phyloP scores from a whole-genome alignment of 2,113 vertebrate genomes.

The Pongo abelii region DNA sequence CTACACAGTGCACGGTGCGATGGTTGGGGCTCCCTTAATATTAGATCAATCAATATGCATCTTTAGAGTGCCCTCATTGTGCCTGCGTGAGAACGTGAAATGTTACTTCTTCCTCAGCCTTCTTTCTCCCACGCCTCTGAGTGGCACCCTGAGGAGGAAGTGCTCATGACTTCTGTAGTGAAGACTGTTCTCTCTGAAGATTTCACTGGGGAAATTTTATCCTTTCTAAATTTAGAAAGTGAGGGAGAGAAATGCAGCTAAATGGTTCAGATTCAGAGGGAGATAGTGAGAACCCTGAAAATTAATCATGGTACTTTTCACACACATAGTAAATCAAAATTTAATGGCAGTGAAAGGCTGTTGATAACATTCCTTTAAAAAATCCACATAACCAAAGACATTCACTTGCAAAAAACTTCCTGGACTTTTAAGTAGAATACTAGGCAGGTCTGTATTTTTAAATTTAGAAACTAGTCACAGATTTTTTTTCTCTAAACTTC shows the following conservation, averaged over 20 bases:
- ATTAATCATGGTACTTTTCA: background rate
- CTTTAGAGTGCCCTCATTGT: background rate
- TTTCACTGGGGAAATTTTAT: background rate
- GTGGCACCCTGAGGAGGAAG: accelerated
- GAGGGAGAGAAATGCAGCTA: background rate
- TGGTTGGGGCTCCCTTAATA: background rate
- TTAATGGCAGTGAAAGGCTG: background rate
- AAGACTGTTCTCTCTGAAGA: background rate
- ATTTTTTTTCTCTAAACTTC: background rate
- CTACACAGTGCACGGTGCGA: background rate
- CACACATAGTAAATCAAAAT: background rate
- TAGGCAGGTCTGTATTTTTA: background rate
- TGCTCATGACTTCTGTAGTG: accelerated
- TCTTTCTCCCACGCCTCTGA: background rate
- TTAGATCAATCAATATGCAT: background rate
- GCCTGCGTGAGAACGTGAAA: too few species aligned
- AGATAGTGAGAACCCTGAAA: background rate
- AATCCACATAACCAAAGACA: background rate
- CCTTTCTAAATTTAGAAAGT: background rate
- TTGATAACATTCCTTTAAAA: background rate
- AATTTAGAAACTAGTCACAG: background rate
- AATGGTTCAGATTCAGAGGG: background rate
- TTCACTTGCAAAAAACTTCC: background rate
- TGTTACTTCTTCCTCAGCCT: background rate
- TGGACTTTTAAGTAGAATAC: background rate